phyloP scores from a whole-genome alignment of 2,888 invertebrate species.

The Rotaria socialis region DNA sequence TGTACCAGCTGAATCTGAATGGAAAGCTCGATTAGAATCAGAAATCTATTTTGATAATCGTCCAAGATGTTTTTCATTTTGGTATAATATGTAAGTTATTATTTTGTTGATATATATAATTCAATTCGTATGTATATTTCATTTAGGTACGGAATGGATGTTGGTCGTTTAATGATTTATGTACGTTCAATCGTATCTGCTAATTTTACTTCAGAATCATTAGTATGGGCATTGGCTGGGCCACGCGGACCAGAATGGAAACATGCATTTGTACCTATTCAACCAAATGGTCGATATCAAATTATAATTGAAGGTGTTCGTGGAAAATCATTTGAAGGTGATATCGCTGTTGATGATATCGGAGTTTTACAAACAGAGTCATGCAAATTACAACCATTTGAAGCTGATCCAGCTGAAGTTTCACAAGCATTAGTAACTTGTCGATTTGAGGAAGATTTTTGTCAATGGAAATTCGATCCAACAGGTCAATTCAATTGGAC shows the following conservation, averaged over 20 bases:
- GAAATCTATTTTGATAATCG: constrained; percentile 41
- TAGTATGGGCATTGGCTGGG: constrained; percentile 50
- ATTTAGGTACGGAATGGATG: not conserved
- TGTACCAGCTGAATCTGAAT: constrained; percentile 49
- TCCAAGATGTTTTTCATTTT: constrained; percentile 41
- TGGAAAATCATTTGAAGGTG: constrained; percentile 52
- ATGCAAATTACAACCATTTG: constrained; percentile 42
- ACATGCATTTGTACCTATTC: constrained; percentile 37
- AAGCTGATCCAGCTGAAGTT: constrained; percentile 37
- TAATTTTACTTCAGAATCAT: constrained; percentile 49
- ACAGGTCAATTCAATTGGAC: constrained; percentile 45
- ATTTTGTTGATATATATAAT: not conserved
- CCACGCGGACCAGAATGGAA: constrained; percentile 49
- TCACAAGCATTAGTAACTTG: constrained; percentile 16
- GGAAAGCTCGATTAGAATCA: constrained; percentile 51
- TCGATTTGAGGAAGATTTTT: constrained; percentile 40
- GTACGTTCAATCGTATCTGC: constrained; percentile 38
- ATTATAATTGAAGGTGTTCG: constrained; percentile 51
- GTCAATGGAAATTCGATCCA: constrained; percentile 41
- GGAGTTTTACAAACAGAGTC: not conserved
- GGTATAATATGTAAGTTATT: constrained; percentile 46
- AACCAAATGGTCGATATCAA: constrained; percentile 39
- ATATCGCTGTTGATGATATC: constrained; percentile 51
- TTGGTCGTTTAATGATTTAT: constrained; percentile 44
- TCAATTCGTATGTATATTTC: not conserved